Evolutionary conservation across 2,113 vertebrate species (phyloP).

Genomic region (Calyptomena viridis): DNA sequence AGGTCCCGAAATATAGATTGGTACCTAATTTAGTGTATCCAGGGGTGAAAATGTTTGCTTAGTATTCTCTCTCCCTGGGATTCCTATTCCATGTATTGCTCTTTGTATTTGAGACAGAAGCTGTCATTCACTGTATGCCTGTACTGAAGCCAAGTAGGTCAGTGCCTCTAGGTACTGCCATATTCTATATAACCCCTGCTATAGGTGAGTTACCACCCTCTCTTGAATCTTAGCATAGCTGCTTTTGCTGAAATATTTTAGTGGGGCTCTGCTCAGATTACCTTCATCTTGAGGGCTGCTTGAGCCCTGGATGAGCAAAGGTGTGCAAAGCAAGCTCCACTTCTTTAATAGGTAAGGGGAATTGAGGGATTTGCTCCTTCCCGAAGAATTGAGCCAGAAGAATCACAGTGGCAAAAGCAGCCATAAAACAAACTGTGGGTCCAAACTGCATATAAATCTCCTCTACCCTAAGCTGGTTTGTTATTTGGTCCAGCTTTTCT

Average conservation of each 20-base stretch:
- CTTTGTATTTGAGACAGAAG: not conserved
- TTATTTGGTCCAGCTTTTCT: not conserved
- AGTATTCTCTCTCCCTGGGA: not conserved
- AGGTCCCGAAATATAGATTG: not conserved
- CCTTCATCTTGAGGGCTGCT: not conserved
- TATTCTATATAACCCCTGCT: not conserved
- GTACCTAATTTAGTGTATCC: constrained; percentile 1
- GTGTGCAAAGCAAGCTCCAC: not conserved
- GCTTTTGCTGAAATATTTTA: not conserved
- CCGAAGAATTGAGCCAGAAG: not conserved
- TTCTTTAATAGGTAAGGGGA: not conserved
- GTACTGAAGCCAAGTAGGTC: not conserved
- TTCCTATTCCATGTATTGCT: not conserved
- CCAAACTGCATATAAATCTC: not conserved
- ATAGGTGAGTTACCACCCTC: not conserved
- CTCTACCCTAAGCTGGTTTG: not conserved
- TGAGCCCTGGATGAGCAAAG: not conserved
- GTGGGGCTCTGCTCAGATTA: not conserved
- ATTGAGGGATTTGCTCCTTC: not conserved
- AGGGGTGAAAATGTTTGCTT: not conserved
- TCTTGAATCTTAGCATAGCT: not conserved
- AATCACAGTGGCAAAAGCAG: not conserved
- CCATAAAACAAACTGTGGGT: not conserved
- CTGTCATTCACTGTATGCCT: not conserved
- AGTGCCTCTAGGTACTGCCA: not conserved